These are phyloP conservation scores for Pristionchus exspectatus DNA, from an alignment of 2,888 invertebrate species.

Conservation along the genomic window DNA sequence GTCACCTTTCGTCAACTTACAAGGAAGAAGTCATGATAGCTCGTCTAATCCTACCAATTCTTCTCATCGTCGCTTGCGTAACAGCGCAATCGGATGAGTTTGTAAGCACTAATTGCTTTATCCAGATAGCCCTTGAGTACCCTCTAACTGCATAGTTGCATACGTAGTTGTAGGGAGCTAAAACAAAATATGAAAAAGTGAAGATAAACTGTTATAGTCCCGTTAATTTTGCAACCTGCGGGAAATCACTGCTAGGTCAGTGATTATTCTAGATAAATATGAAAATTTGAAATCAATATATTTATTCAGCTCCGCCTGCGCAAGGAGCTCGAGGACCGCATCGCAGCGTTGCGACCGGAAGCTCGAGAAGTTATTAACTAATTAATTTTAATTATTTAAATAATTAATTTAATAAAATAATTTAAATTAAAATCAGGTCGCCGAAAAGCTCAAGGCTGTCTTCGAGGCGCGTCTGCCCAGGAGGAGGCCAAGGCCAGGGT, in stretches of 20 bases:
- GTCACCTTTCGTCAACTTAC: neutral
- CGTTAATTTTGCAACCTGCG: too few species aligned
- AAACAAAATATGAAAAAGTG: neutral
- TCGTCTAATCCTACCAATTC: neutral
- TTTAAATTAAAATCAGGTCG: conserved; percentile 1
- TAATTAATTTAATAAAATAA: neutral
- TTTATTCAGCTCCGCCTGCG: conserved; percentile 9
- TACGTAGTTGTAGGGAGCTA: neutral
- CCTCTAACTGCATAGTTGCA: neutral
- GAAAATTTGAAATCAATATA: neutral
- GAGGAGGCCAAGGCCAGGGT: conserved; percentile 27
- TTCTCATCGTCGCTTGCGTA: neutral
- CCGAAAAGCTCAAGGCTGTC: conserved; percentile 12
- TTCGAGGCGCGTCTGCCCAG: conserved; percentile 34
- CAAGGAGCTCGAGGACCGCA: conserved; percentile 47
- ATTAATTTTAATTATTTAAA: conserved; percentile 20
- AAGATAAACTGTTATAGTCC: too few species aligned
- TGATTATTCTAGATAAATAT: neutral
- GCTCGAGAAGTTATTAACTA: neutral
- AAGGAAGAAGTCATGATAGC: neutral
- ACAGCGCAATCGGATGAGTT: conserved; percentile 22
- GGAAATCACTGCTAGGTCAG: too few species aligned
- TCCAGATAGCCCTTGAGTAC: neutral
- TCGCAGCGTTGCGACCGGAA: conserved; percentile 25
- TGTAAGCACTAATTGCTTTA: neutral